Conservation (phyloP, 2,797 vertebrate genomes). For the Lepidocolaptes lacrymiger region DNA sequence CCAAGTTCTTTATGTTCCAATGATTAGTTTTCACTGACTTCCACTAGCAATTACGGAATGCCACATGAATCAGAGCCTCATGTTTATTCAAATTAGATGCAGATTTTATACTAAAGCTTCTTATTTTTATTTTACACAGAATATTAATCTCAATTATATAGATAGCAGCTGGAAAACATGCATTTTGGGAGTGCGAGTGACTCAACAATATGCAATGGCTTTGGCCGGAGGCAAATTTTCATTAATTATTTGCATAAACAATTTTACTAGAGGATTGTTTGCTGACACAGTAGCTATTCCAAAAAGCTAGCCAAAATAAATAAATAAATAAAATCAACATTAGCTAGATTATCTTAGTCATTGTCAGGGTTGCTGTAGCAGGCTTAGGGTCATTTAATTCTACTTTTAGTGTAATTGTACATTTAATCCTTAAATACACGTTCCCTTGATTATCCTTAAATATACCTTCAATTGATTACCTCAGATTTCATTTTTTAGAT, state of each 20-base stretch:
- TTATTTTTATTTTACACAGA: not conserved
- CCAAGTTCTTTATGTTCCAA: not conserved
- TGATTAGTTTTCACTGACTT: not conserved
- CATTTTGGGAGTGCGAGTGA: not conserved
- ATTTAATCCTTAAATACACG: conserved; percentile 47
- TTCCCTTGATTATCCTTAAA: conserved; percentile 43
- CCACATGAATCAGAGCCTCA: not conserved
- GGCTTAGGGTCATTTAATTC: conserved; percentile 42
- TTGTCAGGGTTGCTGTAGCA: not conserved
- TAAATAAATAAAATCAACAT: not conserved
- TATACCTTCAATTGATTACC: conserved; percentile 37
- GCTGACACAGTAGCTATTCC: not conserved
- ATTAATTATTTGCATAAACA: conserved; percentile 3
- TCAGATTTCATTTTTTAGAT: conserved; percentile 47
- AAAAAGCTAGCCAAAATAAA: not conserved
- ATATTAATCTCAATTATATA: not conserved
- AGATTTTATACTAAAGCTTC: not conserved
- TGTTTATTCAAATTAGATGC: not conserved
- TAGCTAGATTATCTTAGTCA: not conserved
- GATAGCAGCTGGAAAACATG: not conserved
- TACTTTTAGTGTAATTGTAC: conserved; percentile 43
- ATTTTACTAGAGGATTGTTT: not conserved
- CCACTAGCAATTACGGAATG: not conserved
- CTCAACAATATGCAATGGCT: not conserved
- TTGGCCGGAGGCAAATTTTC: not conserved